Evolutionary conservation across 2,113 vertebrate species (phyloP), one percentile per base, ranked within the genome.

Genomic region (Mobula birostris): DNA sequence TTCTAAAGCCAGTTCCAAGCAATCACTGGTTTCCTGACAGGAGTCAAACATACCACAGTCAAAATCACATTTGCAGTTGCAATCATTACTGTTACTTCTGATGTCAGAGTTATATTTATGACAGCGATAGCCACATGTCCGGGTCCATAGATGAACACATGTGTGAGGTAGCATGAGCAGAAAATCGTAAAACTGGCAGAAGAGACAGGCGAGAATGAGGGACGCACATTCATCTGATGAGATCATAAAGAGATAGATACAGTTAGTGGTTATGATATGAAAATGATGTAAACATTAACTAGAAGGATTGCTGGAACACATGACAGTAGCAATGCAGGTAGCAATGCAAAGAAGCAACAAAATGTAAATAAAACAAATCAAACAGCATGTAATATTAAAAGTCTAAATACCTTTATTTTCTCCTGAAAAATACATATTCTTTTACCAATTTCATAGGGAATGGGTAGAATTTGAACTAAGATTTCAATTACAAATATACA

Each of bases 151-250:
- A 0, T 95, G 96, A 95, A 97, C 97, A 90, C 97, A 97, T 0
- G 96, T 96, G 80, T 97, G 95, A 0, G 97, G 97, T 94, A 97
- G 96, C 97, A 97, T 98, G 95, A 98, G 95, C 94, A 98, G 96
- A 96, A 97, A 97, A 94, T 97, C 97, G 96, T 96, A 96, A 95
- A 98, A 98, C 0, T 98, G 97, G 96, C 97, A 97, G 95, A 97
- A 97, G 95, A 98, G 97, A 95, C 97, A 98, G 96, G 97, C 95
- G 95, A 98, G 96, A 95, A 97, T 96, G 82, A 98, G 97, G 15
- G 97, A 97, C 83, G 97, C 97, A 0, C 97, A 97, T 95, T 96
- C 96, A 95, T 97, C 97, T 98, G 95, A 94, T 94, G 66, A 96
- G 90, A 95, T 94, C 95, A 94, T 0, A 95, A 58, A 94, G 66